Evolutionary conservation across 2,888 invertebrate genomes (phyloP).

Genomic region (Lissonota sp.): DNA sequence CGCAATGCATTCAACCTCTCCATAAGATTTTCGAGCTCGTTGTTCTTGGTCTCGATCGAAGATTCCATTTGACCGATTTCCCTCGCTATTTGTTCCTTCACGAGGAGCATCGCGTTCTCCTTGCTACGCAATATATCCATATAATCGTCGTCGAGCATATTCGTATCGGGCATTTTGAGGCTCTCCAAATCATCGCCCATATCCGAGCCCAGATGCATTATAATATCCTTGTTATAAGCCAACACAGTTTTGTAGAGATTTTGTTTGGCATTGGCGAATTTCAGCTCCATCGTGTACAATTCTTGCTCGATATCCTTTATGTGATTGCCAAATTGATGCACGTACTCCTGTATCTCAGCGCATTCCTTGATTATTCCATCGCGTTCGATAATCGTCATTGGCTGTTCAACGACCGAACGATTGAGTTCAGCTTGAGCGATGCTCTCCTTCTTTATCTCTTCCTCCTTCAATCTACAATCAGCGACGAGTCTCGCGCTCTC

Average conservation of each 20-base stretch:
- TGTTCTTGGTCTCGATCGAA: slow-evolving; percentile 52
- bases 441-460: slow-evolving; percentile 67
- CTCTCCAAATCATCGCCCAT: slow-evolving; percentile 69
- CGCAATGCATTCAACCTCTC: slow-evolving; percentile 65
- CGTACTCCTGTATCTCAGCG: slow-evolving; percentile 70
- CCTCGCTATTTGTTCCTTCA: slow-evolving; percentile 65
- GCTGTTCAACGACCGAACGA: slow-evolving; percentile 71
- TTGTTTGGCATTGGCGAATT: slow-evolving; percentile 72
- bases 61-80: slow-evolving; percentile 52
- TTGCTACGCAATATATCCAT: slow-evolving; percentile 65
- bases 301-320: slow-evolving; percentile 77
- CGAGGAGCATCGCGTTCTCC: slow-evolving; percentile 63
- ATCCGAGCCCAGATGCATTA: slow-evolving; percentile 70
- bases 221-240: slow-evolving; percentile 77
- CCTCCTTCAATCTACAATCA: slow-evolving; percentile 61
- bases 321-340: slow-evolving; percentile 74
- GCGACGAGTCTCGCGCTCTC: slow-evolving; percentile 70
- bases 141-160: slow-evolving; percentile 67
- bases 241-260: slow-evolving; percentile 75
- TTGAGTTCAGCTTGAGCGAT: slow-evolving; percentile 68
- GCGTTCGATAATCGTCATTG: slow-evolving; percentile 74
- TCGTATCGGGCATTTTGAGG: slow-evolving; percentile 75
- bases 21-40: slow-evolving; percentile 68
- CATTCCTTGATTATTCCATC: slow-evolving; percentile 75
- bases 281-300: slow-evolving; percentile 76